Base-by-base conservation (phyloP, 2,113 vertebrate genomes). In the Corythornis madagascariensis region DNA sequence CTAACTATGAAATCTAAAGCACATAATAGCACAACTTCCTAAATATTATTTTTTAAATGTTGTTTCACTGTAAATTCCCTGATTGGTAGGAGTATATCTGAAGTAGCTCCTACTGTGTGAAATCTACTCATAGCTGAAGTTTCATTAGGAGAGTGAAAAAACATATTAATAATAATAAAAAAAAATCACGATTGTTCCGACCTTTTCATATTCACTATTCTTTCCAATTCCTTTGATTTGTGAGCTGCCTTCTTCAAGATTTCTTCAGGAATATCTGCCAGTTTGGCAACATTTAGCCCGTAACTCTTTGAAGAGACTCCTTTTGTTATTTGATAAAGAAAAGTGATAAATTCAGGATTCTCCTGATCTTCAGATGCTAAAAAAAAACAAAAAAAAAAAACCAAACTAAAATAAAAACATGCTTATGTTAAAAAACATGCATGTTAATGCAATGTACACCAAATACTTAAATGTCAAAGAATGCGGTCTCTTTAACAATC, bases 261-360 rank as follows among this genome's bases (percentile, higher is more conserved):
- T 94, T 98, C 89, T 69, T 98, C 97, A 70, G 99, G 99, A 94
- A 99, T 96, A 79, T 98, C 98, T 78, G 99, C 99, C 93, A 99
- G 97, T 89, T 98, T 98, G 52, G 99, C 99, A 59, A 99, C 99
- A 73, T 99, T 99, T 47, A 99, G 97, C 59, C 99, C 99, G 1
- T 99, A 99, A 94, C 99, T 99, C 74, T 98, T 98, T 65, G 97
- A 98, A 31, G 99, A 99, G 74, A 98, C 97, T 88, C 98, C 99
- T 98, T 98, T 97, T n/a, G 98, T 99, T 96, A 99, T 97, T 97
- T 99, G 98, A 97, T 99, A 99, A 86, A 99, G 98, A 92, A 99
- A 99, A 78, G 99, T 99, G 95, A 99, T 98, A 96, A 98, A 99
- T 95, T 99, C 98, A 52, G 98, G 98, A 70, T 96, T 97, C 85